Base-by-base conservation (phyloP, 2,888 invertebrate species). In the Globia sparganii region DNA sequence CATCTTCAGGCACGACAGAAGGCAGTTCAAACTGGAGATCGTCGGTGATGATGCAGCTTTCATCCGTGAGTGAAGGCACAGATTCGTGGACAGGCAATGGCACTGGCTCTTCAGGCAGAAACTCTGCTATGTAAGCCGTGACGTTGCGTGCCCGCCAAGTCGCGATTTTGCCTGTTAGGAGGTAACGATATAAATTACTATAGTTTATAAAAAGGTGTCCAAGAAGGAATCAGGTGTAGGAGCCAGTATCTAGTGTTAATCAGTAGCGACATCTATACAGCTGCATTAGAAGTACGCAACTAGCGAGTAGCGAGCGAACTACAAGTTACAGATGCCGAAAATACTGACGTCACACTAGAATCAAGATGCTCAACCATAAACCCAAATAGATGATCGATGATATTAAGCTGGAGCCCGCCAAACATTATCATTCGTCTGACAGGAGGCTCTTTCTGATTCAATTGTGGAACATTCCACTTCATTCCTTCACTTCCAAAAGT, bases 101-200 rank as follows among this genome's bases (percentile, higher is more conserved):
- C 0, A 97, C 96, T 0, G 98, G 97, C 87, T 98, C 98, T 0
- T 97, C 97, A 0, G 98, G 98, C 71, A 98, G 91, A 83, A 98
- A 95, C 68, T 98, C 97, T 4, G 97, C 97, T 94, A 97, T 97
- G 91, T 98, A 98, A 0, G 97, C 95, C 0, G 97, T 97, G 46
- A 98, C 97, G 86, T 97, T 97, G 83, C 98, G 97, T 0, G 98
- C 97, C 8, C 97, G 97, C 98, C 98, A 98, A 25, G 96, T 97
- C 68, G 97, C 97, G 80, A 97, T 87, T 87, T 95, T 96, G 62
- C 96, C 96, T 94, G 91, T 37, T 34, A 68, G 0, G n/a, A 75
- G 64, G 34, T 34, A 64, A 43, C 0, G 4, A 43, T 18, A 40
- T 15, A 31, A 49, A 18, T 62, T n/a, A 53, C 43, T 25, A 37